Percentiles rank a stretch among this genome's conserved stretches.
These are phyloP conservation scores for Trichechus manatus DNA, from an alignment of 2,113 vertebrate species.

Conservation along the genomic window DNA sequence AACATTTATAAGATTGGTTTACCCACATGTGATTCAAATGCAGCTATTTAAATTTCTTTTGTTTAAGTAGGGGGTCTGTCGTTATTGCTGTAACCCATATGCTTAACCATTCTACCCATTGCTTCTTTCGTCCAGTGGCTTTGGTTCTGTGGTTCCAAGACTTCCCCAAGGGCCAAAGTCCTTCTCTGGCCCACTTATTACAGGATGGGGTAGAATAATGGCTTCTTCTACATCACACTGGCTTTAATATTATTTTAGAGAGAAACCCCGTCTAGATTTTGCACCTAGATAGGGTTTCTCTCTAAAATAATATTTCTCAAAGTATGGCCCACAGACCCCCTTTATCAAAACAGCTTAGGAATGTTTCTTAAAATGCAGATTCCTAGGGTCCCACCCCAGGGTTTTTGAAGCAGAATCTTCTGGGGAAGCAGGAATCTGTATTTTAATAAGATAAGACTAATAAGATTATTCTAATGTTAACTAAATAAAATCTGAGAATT, in stretches of 20 bases:
- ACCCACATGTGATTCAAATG: neutral
- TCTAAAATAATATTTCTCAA: constrained; percentile 21
- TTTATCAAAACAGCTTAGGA: neutral
- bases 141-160: neutral
- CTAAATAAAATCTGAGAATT: neutral
- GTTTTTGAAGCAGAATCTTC: neutral
- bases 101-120: neutral
- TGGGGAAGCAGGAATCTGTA: neutral
- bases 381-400: neutral
- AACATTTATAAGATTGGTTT: neutral
- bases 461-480: neutral
- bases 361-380: neutral
- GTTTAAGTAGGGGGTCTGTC: neutral
- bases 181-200: neutral
- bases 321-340: neutral
- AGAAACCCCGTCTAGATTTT: neutral
- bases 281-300: neutral
- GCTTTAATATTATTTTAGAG: too few relatives aligned
- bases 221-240: neutral
- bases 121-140: neutral
- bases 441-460: neutral
- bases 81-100: neutral
- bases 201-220: neutral
- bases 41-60: neutral
- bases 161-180: neutral